A percentile compares a stretch with the other conserved stretches of the same genome.
Evolutionary conservation across 2,797 vertebrate genomes (phyloP).

Genomic region (Microcaecilia unicolor): DNA sequence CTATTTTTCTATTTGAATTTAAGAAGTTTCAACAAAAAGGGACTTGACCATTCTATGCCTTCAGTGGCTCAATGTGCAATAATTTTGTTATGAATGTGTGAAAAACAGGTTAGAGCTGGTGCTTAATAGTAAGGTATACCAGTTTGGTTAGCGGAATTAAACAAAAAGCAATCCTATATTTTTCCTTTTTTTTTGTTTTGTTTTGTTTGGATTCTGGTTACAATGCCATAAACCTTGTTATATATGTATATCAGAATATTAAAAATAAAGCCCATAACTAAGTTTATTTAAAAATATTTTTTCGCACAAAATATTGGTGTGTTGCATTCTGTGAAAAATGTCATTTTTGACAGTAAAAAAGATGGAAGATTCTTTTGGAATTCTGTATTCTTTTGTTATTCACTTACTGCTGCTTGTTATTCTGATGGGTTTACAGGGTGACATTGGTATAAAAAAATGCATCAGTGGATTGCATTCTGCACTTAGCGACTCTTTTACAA

Average conservation of each 20-base stretch:
- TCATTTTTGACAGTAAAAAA: constrained; percentile 62
- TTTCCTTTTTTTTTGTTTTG: constrained; percentile 46
- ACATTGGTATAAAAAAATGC: too few species aligned
- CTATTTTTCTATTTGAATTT: constrained; percentile 76
- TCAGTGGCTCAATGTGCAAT: constrained; percentile 89
- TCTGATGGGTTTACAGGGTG: too few species aligned
- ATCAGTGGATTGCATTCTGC: too few species aligned
- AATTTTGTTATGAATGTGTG: constrained; percentile 69
- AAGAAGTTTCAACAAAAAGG: constrained; percentile 45
- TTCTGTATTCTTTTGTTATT: constrained; percentile 40
- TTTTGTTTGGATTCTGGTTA: constrained; percentile 59
- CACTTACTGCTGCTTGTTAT: too few species aligned
- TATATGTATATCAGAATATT: constrained; percentile 71
- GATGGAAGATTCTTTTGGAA: constrained; percentile 46
- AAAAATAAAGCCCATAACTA: constrained; percentile 48
- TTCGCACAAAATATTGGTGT: constrained; percentile 61
- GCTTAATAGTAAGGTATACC: constrained; percentile 44
- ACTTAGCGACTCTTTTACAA: too few species aligned
- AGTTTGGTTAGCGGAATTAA: constrained; percentile 45
- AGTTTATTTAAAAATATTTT: constrained; percentile 70
- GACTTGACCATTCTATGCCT: constrained; percentile 74
- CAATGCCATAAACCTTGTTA: constrained; percentile 73
- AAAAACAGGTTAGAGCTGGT: constrained; percentile 61
- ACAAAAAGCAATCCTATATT: constrained; percentile 48
- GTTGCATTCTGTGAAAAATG: constrained; percentile 61